Evolutionary conservation across 2,797 vertebrate species (phyloP), one percentile per base, ranked within the genome.

Genomic region (Pantherophis vulpinus): DNA sequence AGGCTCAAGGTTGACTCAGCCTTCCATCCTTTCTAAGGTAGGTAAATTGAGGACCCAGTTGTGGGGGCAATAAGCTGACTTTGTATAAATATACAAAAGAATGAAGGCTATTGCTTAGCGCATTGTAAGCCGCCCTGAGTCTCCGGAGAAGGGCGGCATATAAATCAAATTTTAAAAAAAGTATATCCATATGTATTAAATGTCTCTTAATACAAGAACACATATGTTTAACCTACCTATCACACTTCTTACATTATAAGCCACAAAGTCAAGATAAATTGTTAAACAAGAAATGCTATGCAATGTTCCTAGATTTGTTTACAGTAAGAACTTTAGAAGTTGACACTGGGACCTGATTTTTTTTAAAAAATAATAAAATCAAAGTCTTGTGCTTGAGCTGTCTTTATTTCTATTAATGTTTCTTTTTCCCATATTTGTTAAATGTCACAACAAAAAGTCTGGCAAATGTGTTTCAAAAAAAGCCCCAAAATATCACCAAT

Each of bases 371-470:
- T 20, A 51, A 91, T 58, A 47, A 37, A 93, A 63, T 2, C 2
- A 91, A 29, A 93, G 4, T 32, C 87, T 70, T 79, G 37, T 74
- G 23, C 9, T n/a, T 93, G 3, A 0, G 0, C 13, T 94, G 95
- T 83, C 91, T 92, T 55, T 86, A 93, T 92, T 94, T 94, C 86
- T 94, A 61, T 90, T 86, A 94, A 29, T 23, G 1, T 32, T 18
- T 25, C 94, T 94, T 93, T 89, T 87, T 25, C 0, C 9, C 87
- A 18, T 86, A 90, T 92, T 96, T 95, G 37, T 58, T 74, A 55
- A 94, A 94, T 58, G 37, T 25, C 66, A 94, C 47, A 55, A 32
- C 12, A 94, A 93, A 37, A 95, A 87, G 74, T 51, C 66, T 47
- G 51, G 93, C 37, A 95, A 87, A 63, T 92, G 90, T 2, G 11